Conservation (phyloP, 2,888 invertebrate genomes). For the Plemyria rubiginata region DNA sequence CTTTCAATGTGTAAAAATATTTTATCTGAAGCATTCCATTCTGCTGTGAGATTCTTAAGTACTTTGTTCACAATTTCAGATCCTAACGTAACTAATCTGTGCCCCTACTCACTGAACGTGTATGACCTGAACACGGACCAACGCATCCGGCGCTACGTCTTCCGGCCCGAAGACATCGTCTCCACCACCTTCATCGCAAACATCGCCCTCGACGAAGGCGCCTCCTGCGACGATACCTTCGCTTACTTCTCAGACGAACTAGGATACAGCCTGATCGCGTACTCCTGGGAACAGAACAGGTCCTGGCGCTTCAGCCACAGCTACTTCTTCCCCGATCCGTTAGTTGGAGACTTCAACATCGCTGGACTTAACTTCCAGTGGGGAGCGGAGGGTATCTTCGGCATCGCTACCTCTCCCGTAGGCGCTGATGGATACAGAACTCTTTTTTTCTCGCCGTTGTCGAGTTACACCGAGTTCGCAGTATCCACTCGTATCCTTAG, state of each 20-base stretch:
- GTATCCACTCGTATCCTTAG: slow-evolving; percentile 90
- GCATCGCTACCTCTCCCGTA: slow-evolving; percentile 89
- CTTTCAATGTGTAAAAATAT: not conserved
- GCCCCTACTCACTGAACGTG: slow-evolving; percentile 91
- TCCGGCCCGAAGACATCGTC: slow-evolving; percentile 90
- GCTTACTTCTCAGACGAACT: slow-evolving; percentile 93
- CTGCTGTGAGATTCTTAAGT: not conserved
- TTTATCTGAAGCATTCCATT: not conserved
- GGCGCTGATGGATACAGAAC: slow-evolving; percentile 88
- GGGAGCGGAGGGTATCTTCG: slow-evolving; percentile 93
- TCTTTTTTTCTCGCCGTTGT: slow-evolving; percentile 91
- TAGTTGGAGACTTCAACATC: slow-evolving; percentile 91
- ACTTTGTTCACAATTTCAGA: slow-evolving; percentile 56
- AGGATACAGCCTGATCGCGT: slow-evolving; percentile 92
- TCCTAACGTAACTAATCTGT: slow-evolving; percentile 87
- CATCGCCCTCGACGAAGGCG: slow-evolving; percentile 91
- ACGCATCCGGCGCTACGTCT: slow-evolving; percentile 88
- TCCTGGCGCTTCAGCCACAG: slow-evolving; percentile 93
- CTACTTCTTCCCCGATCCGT: slow-evolving; percentile 92
- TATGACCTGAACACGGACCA: slow-evolving; percentile 90
- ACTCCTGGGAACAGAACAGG: slow-evolving; percentile 90
- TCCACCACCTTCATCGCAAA: slow-evolving; percentile 93
- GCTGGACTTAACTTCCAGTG: slow-evolving; percentile 94
- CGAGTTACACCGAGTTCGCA: slow-evolving; percentile 91
- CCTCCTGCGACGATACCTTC: slow-evolving; percentile 89